Base-by-base conservation (phyloP, 2,797 vertebrate species). In the Notamacropus eugenii region DNA sequence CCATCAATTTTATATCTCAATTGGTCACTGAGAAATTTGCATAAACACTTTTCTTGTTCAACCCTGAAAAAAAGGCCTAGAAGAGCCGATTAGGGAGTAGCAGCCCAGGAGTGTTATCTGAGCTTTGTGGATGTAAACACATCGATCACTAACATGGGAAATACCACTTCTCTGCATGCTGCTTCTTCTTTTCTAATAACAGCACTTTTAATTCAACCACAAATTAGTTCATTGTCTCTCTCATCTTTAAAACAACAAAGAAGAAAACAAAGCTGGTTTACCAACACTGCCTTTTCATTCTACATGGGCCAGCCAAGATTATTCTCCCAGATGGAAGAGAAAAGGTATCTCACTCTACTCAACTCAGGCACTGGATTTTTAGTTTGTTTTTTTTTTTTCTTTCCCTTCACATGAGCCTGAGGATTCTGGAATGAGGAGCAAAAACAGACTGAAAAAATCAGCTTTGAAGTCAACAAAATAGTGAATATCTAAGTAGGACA, bases 31-130 rank as follows among this genome's bases (percentile, higher is more conserved):
- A 92, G 91, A 46, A 92, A 92, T 67, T 67, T 92, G 58, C 52
- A 92, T 52, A 92, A 92, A 54, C 16, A 92, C 31, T 92, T 74
- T 8, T 2, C 50, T 92, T 67, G 10, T 92, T 92, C 92, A 92
- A 24, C 54, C 27, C 52, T 67, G 58, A 67, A 67, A 74, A 59
- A 40, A 87, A 87, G 74, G 74, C 74, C 3, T 50, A 46, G 22
- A 87, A 87, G 74, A 87, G 24, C 74, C 16, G 9, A 50, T 87
- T 87, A 87, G 74, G 74, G 74, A 87, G 74, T 11, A 27, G 40
- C 40, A 87, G 74, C 74, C 40, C 74, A 87, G 40, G 74, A 87
- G 74, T 87, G 74, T 87, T 87, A 87, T 87, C 74, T 0, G 3
- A 87, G 24, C 40, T 87, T 87, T 87, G 40, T 87, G 24, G 22